Percentiles rank a stretch among this genome's conserved stretches.
These are phyloP conservation scores for Drosophila guanche DNA, from an alignment of 1,140 invertebrate genomes.

Conservation along the genomic window DNA sequence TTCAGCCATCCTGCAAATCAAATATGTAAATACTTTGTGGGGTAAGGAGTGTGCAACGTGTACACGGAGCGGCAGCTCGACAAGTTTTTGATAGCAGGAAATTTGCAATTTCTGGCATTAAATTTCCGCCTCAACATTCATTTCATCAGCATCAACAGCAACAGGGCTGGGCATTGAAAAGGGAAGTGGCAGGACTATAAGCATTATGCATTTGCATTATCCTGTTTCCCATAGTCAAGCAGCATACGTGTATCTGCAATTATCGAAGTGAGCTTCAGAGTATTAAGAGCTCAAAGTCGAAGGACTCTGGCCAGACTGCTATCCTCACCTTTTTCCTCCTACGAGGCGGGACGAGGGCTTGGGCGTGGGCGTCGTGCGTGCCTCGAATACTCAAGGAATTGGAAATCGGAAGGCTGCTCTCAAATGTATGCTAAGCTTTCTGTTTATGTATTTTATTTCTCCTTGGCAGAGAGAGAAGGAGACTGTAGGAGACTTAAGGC, in stretches of 20 bases:
- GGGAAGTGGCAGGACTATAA: neutral
- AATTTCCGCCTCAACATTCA: constrained; percentile 67
- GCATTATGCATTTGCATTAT: constrained; percentile 47
- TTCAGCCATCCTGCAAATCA: constrained; percentile 49
- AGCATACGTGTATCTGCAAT: constrained; percentile 36
- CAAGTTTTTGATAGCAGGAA: constrained; percentile 75
- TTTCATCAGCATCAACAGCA: constrained; percentile 35
- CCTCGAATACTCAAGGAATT: constrained; percentile 22
- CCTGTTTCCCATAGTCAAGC: neutral
- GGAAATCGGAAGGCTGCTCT: constrained; percentile 13
- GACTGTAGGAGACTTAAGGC: neutral
- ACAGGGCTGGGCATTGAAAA: neutral
- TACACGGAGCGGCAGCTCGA: constrained; percentile 17
- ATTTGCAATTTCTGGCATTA: constrained; percentile 79
- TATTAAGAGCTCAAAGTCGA: constrained; percentile 45
- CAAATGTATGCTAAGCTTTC: constrained; percentile 24
- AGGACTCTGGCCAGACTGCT: neutral
- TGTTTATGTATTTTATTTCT: constrained; percentile 13
- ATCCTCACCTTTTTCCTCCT: too few relatives aligned
- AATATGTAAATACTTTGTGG: constrained; percentile 64
- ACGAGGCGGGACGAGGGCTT: neutral
- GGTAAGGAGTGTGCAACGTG: constrained; percentile 16
- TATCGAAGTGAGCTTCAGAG: constrained; percentile 37
- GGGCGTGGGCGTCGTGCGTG: constrained; percentile 30
- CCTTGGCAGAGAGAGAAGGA: neutral